These are phyloP conservation scores for Nothura maculosa DNA, from an alignment of 2,797 vertebrate genomes.

Conservation along the genomic window DNA sequence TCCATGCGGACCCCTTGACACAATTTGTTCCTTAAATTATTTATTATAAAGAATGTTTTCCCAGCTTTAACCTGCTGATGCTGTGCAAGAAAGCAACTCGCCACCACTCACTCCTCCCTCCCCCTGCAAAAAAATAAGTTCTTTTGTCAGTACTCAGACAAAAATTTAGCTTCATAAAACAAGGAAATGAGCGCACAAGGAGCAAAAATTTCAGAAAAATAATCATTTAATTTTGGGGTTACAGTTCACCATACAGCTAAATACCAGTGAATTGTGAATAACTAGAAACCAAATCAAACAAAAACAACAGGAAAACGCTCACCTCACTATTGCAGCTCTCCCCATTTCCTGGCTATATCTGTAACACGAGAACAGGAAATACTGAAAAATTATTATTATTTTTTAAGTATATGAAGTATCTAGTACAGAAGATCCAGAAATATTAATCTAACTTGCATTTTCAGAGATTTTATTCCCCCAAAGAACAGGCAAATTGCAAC, in stretches of 20 bases:
- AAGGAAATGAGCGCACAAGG: background rate
- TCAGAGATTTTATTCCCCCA: background rate
- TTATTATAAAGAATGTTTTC: background rate
- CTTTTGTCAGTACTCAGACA: accelerated
- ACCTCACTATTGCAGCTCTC: background rate
- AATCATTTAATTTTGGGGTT: background rate
- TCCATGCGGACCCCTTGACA: background rate
- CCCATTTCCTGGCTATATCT: background rate
- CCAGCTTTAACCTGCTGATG: accelerated
- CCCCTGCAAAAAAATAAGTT: background rate
- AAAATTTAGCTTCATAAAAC: accelerated
- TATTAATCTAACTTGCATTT: background rate
- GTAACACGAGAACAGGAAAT: background rate
- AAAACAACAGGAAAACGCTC: accelerated
- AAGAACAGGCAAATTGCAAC: background rate
- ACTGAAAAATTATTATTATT: background rate
- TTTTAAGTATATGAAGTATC: background rate
- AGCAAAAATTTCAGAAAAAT: background rate
- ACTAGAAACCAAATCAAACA: accelerated
- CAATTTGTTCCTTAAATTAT: background rate
- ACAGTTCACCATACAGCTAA: background rate
- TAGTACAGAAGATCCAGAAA: background rate
- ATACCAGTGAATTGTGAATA: accelerated
- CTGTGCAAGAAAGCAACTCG: background rate
- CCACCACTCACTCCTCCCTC: too few relatives aligned